A percentile compares a stretch with the other conserved stretches of the same genome.
These are phyloP conservation scores for Chelonus formosanus DNA, from an alignment of 2,888 invertebrate species.

Conservation along the genomic window DNA sequence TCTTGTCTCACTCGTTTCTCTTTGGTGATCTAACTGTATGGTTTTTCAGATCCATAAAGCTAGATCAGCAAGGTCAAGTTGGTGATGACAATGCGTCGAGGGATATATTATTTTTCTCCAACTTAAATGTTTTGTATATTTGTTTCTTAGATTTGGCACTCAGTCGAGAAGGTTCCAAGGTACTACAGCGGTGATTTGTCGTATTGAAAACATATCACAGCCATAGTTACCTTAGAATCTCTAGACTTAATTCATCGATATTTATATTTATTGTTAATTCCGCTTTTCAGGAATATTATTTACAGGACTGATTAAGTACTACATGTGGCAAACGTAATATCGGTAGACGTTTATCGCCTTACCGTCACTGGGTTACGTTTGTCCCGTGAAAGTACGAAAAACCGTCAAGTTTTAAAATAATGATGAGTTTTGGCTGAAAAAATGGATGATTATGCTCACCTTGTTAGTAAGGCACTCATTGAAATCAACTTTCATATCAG, in stretches of 20 bases:
- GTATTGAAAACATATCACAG: constrained; percentile 62
- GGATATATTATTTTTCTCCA: neutral
- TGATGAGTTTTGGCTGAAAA: neutral
- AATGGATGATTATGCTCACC: constrained; percentile 68
- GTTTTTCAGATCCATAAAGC: constrained; percentile 63
- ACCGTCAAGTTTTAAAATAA: constrained; percentile 37
- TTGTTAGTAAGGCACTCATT: constrained; percentile 83
- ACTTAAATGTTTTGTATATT: neutral
- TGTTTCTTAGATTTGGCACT: neutral
- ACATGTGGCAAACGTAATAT: constrained; percentile 54
- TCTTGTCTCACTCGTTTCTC: constrained; percentile 55
- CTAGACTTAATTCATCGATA: constrained; percentile 40
- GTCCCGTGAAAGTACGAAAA: constrained; percentile 52
- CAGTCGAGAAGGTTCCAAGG: constrained; percentile 53
- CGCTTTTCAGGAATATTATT: neutral
- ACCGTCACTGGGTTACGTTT: constrained; percentile 63
- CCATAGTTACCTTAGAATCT: constrained; percentile 60
- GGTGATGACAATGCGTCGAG: constrained; percentile 44
- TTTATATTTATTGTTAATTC: neutral
- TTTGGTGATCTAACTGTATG: constrained; percentile 72
- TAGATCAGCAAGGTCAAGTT: constrained; percentile 63
- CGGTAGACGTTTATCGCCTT: constrained; percentile 46
- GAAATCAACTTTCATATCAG: constrained; percentile 92
- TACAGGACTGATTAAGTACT: constrained; percentile 42
- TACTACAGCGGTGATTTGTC: constrained; percentile 62